phyloP scores from a whole-genome alignment of 2,113 vertebrate genomes.

The Burhinus oedicnemus region DNA sequence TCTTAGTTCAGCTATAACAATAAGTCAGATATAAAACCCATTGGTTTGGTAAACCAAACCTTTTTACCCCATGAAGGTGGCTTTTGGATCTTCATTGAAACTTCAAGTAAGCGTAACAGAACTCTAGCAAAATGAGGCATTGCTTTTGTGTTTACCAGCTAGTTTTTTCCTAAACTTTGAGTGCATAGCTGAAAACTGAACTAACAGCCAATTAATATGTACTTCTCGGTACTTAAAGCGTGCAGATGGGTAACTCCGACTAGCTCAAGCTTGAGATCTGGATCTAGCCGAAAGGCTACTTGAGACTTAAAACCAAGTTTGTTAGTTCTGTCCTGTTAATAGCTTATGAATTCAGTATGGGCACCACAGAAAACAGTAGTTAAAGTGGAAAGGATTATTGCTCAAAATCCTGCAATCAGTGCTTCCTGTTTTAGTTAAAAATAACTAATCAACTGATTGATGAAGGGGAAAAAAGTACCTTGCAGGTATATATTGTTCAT shows the following conservation, averaged over 20 bases:
- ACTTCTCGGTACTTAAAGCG: not conserved
- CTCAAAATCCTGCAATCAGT: constrained; percentile 27
- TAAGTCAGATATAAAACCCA: not conserved
- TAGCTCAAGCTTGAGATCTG: not conserved
- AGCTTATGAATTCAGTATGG: not conserved
- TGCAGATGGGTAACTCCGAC: not conserved
- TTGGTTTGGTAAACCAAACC: not conserved
- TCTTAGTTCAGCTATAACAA: not conserved
- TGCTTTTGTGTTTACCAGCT: not conserved
- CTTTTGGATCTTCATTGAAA: not conserved
- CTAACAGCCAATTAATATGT: not conserved
- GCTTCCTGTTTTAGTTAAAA: constrained; percentile 41
- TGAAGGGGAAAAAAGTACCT: not conserved
- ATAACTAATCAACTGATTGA: constrained; percentile 44
- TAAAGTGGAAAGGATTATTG: not conserved
- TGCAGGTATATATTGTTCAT: not conserved
- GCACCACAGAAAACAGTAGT: not conserved
- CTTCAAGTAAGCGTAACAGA: not conserved
- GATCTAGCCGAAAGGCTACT: not conserved
- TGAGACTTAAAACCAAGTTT: not conserved
- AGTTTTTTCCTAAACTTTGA: not conserved
- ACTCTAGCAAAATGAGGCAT: not conserved
- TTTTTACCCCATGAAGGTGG: not conserved
- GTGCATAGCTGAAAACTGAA: not conserved
- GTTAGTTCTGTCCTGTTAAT: not conserved